A percentile compares a stretch with the other conserved stretches of the same genome.
These are phyloP conservation scores for Hipposideros larvatus DNA, from an alignment of 2,797 vertebrate species.

Conservation along the genomic window DNA sequence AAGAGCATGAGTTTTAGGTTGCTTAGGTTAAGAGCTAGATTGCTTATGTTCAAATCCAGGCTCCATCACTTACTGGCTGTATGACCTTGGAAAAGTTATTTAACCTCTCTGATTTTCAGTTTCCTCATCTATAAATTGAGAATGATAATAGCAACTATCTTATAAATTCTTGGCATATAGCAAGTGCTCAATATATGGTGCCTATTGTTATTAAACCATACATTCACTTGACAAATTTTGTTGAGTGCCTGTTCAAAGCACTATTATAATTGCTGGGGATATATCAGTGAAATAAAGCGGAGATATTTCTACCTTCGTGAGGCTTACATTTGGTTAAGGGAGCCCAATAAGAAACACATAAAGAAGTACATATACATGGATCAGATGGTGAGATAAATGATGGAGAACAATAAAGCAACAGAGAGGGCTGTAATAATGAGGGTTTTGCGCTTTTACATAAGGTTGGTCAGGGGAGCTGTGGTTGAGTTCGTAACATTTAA, in stretches of 20 bases:
- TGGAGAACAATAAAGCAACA: neutral
- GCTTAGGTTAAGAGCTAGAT: conserved; percentile 1
- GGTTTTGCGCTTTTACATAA: neutral
- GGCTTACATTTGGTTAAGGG: conserved; percentile 10
- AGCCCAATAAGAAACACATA: neutral
- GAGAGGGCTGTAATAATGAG: neutral
- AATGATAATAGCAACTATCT: neutral
- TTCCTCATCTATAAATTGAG: neutral
- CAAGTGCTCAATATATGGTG: neutral
- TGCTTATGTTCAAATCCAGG: conserved; percentile 37
- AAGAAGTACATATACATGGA: neutral
- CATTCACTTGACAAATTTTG: conserved; percentile 35
- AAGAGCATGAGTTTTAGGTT: conserved; percentile 19
- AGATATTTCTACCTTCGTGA: neutral
- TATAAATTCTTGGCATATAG: neutral
- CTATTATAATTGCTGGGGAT: neutral
- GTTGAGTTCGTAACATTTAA: neutral
- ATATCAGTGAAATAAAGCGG: conserved; percentile 21
- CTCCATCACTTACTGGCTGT: neutral
- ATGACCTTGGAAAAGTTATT: neutral
- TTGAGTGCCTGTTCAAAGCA: conserved; percentile 4
- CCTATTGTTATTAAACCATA: neutral
- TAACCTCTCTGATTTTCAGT: neutral
- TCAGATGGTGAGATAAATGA: neutral
- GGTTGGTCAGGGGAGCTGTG: neutral